Evolutionary conservation across 2,888 invertebrate species (phyloP).

Genomic region (Apotomis betuletana): DNA sequence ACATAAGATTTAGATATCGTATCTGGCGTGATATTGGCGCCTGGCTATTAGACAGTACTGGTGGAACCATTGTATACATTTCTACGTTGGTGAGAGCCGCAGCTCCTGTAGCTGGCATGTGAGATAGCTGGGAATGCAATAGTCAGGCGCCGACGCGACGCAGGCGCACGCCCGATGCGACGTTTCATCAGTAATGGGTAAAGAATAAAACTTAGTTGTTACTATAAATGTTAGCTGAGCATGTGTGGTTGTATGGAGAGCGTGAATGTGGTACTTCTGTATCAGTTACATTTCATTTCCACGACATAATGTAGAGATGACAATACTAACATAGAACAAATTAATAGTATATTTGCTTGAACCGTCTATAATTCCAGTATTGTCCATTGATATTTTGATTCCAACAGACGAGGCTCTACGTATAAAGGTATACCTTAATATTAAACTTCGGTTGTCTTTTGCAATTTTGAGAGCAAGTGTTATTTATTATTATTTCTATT

Average conservation of each 20-base stretch:
- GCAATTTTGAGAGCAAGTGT: conserved; percentile 71
- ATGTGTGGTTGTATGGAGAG: conserved; percentile 78
- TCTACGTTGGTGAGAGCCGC: conserved; percentile 8
- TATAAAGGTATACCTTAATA: conserved; percentile 54
- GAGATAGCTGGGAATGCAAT: conserved; percentile 47
- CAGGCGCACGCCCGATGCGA: conserved; percentile 65
- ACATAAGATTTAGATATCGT: conserved; percentile 73
- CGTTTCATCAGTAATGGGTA: conserved; percentile 77
- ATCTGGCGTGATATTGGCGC: conserved; percentile 70
- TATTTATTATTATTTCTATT: conserved; percentile 79
- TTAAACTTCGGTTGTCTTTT: conserved; percentile 64
- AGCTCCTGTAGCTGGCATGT: neutral
- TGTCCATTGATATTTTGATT: conserved; percentile 62
- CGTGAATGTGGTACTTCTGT: conserved; percentile 76
- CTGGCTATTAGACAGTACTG: conserved; percentile 63
- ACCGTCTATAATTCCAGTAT: conserved; percentile 51
- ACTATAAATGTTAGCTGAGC: conserved; percentile 82
- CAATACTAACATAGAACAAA: conserved; percentile 55
- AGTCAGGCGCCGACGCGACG: conserved; percentile 70
- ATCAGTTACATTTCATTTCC: conserved; percentile 68
- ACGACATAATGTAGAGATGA: conserved; percentile 53
- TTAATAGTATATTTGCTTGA: conserved; percentile 43
- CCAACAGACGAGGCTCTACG: conserved; percentile 59
- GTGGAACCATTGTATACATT: conserved; percentile 24
- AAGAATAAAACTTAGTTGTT: conserved; percentile 80